These are phyloP conservation scores for Seira ritae DNA, from an alignment of 2,888 invertebrate species.

Conservation along the genomic window DNA sequence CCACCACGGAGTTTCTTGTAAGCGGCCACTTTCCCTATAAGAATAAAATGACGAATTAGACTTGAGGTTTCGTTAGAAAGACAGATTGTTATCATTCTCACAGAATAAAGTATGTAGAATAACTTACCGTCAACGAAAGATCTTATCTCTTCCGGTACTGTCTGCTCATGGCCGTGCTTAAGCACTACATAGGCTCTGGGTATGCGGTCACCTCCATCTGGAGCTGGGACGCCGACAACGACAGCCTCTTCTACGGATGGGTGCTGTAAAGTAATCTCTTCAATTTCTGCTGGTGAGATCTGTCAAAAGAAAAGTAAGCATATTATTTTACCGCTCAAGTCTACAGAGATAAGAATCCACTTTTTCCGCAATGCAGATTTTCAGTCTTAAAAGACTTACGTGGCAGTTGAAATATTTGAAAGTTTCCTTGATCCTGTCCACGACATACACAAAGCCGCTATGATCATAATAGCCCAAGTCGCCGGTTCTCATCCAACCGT, in stretches of 20 bases:
- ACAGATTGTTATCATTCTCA: conserved; percentile 12
- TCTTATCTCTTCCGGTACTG: conserved; percentile 56
- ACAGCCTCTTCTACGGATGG: conserved; percentile 60
- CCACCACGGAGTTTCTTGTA: conserved; percentile 69
- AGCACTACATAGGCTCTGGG: conserved; percentile 64
- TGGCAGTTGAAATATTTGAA: conserved; percentile 73
- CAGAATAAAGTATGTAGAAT: not conserved
- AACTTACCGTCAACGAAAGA: conserved; percentile 60
- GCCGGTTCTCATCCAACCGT: conserved; percentile 69
- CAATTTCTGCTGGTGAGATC: conserved; percentile 72
- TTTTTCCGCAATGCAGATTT: conserved; percentile 43
- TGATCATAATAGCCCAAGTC: conserved; percentile 71
- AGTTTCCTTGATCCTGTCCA: conserved; percentile 72
- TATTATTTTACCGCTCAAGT: not conserved
- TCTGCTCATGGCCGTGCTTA: conserved; percentile 25
- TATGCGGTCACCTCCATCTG: conserved; percentile 52
- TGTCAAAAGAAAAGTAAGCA: conserved; percentile 35
- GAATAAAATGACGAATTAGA: not conserved
- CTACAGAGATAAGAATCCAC: not conserved
- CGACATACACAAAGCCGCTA: conserved; percentile 69
- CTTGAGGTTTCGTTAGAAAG: not conserved
- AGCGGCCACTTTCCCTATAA: conserved; percentile 59
- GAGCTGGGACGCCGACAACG: conserved; percentile 61
- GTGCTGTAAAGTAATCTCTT: conserved; percentile 62
- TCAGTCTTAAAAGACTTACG: conserved; percentile 46